Conservation (phyloP, 1,140 invertebrate genomes). For the Drosophila kurseongensis region DNA sequence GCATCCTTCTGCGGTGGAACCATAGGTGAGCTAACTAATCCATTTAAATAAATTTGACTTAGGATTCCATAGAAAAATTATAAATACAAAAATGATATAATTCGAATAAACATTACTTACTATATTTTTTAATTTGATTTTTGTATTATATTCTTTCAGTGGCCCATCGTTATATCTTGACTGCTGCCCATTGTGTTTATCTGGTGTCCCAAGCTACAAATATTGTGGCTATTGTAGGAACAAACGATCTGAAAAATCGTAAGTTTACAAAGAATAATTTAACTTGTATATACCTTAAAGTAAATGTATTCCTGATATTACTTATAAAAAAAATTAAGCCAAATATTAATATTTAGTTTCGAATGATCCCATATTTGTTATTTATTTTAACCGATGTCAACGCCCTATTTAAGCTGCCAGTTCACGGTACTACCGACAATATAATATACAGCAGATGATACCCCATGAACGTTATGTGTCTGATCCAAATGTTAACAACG, state of each 20-base stretch:
- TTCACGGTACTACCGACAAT: constrained; percentile 58
- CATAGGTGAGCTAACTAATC: constrained; percentile 54
- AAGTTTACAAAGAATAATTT: constrained; percentile 23
- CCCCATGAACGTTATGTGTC: constrained; percentile 51
- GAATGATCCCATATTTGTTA: neutral
- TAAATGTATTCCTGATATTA: neutral
- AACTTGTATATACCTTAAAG: neutral
- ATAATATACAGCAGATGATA: constrained; percentile 53
- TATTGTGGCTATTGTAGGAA: constrained; percentile 61
- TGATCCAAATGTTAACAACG: constrained; percentile 52
- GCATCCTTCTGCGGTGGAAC: constrained; percentile 61
- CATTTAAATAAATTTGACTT: neutral
- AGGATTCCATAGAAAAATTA: too few relatives aligned
- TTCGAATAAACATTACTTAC: neutral
- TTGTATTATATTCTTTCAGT: constrained; percentile 28
- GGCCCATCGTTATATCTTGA: constrained; percentile 62
- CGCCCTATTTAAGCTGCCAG: constrained; percentile 41
- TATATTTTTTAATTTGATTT: too few relatives aligned
- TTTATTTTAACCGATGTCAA: neutral
- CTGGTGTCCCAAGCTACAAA: constrained; percentile 30
- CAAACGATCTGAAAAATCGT: constrained; percentile 58
- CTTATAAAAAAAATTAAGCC: neutral
- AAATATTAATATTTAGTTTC: too few relatives aligned
- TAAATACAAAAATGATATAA: neutral
- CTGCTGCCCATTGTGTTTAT: constrained; percentile 67